phyloP scores from a whole-genome alignment of 2,888 invertebrate genomes.

The Drosophila mimetica region DNA sequence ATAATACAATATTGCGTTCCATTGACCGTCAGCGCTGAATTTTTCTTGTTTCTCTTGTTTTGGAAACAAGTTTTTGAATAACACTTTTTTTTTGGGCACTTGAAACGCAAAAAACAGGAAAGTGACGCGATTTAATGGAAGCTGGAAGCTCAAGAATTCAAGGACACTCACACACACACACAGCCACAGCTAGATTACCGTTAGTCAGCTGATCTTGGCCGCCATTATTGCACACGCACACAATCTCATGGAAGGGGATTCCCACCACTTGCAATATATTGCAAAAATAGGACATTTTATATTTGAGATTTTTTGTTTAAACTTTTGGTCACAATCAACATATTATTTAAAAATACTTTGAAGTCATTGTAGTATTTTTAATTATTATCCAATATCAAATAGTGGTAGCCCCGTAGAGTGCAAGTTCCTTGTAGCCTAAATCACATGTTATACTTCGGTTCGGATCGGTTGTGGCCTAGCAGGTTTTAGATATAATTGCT shows the following conservation, averaged over 20 bases:
- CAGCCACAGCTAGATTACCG: not conserved
- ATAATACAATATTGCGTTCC: conserved; percentile 68
- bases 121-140: conserved; percentile 37
- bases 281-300: no score
- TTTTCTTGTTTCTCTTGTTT: conserved; percentile 19
- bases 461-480: conserved; percentile 36
- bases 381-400: no score
- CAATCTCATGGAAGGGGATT: conserved; percentile 5
- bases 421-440: conserved; percentile 23
- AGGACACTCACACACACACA: conserved; percentile 22
- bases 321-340: no score
- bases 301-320: no score
- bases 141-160: conserved; percentile 24
- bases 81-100: conserved; percentile 36
- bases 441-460: conserved; percentile 31
- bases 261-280: not conserved
- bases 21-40: conserved; percentile 68
- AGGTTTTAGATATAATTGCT: conserved; percentile 36
- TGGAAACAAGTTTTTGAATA: conserved; percentile 31
- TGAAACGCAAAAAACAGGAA: conserved; percentile 29
- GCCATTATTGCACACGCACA: conserved; percentile 14
- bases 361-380: no score
- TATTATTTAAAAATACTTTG: no score
- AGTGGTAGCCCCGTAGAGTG: not conserved
- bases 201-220: conserved; percentile 30